A percentile compares a stretch with the other conserved stretches of the same genome.
These are phyloP conservation scores for Camponotus floridanus DNA, from an alignment of 1,140 invertebrate genomes.

Conservation along the genomic window DNA sequence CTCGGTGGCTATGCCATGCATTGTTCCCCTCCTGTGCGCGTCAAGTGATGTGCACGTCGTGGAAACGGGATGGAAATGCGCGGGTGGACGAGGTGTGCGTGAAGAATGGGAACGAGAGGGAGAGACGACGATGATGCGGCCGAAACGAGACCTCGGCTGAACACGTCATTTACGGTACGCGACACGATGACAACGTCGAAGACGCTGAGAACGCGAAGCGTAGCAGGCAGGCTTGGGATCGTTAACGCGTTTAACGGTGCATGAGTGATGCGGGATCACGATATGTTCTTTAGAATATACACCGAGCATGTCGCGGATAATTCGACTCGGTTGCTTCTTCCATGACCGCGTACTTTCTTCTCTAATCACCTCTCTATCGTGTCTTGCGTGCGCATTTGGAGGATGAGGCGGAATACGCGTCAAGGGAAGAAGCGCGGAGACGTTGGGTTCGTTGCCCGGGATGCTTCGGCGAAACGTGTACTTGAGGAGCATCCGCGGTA, in stretches of 20 bases:
- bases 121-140: slow-evolving; percentile 54
- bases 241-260: slow-evolving; percentile 81
- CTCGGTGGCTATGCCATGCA: slow-evolving; percentile 36
- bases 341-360: slow-evolving; percentile 9
- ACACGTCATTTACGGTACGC: slow-evolving; percentile 33
- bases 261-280: slow-evolving; percentile 72
- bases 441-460: slow-evolving; percentile 13
- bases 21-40: slow-evolving; percentile 67
- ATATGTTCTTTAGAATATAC: slow-evolving; percentile 69
- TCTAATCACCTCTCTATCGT: slow-evolving; percentile 31
- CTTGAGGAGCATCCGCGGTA: background rate
- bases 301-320: slow-evolving; percentile 46
- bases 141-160: slow-evolving; percentile 20
- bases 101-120: slow-evolving; percentile 41
- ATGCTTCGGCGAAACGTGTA: background rate
- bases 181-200: slow-evolving; percentile 54
- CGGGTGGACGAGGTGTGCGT: background rate
- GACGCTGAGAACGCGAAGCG: slow-evolving; percentile 60
- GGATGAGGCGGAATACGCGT: background rate
- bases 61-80: slow-evolving; percentile 38
- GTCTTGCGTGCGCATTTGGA: slow-evolving; percentile 7
- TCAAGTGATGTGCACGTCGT: slow-evolving; percentile 49
- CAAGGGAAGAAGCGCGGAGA: background rate
- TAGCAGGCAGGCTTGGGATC: slow-evolving; percentile 59
- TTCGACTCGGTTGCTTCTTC: slow-evolving; percentile 58